Base-by-base conservation (phyloP, 2,888 invertebrate species). In the Theretra japonica region DNA sequence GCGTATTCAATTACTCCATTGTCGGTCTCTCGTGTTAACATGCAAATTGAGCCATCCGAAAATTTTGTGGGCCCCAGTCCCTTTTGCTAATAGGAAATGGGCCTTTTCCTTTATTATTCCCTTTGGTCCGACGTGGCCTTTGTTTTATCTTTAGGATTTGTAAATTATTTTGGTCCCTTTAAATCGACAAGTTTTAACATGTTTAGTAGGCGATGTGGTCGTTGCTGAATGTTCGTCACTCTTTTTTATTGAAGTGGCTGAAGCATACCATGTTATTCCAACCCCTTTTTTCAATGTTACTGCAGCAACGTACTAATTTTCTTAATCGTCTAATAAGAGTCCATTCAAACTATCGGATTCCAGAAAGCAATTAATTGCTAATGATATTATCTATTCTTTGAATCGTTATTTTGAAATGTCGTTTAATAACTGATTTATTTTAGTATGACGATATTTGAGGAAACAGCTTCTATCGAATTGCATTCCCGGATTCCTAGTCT, bases 1-100 rank as follows among this genome's bases (percentile, higher is more conserved):
- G 83, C 82, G 82, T 83, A 89, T 91, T 92, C 90, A 91, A 92
- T 91, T 90, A 91, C 86, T 82, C 82, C 81, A 86, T 88, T 87
- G 88, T 87, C 81, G 81, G 75, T 75, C 77, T 76, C 73, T 78
- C 80, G 83, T 87, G 91, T 92, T 91, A 90, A 90, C 91, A 93
- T 93, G 92, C 86, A 92, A 93, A 93, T 93, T 89, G 87, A 85
- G 79, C 85, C 86, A 85, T 87, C 88, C 85, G 86, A 88, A 90
- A 88, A 87, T 89, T 88, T 86, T 82, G 86, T 82, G 87, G 85
- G 75, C 76, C 82, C 83, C 82, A 81, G 79, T 80, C 84, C 86
- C 83, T 80, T 81, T 76, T 71, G 80, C 85, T 89, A 90, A 91
- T 90, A 89, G 91, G 90, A 92, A 91, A 92, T 88, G 85, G 88